Conservation (phyloP, 2,113 vertebrate genomes). For the Eublepharis macularius region DNA sequence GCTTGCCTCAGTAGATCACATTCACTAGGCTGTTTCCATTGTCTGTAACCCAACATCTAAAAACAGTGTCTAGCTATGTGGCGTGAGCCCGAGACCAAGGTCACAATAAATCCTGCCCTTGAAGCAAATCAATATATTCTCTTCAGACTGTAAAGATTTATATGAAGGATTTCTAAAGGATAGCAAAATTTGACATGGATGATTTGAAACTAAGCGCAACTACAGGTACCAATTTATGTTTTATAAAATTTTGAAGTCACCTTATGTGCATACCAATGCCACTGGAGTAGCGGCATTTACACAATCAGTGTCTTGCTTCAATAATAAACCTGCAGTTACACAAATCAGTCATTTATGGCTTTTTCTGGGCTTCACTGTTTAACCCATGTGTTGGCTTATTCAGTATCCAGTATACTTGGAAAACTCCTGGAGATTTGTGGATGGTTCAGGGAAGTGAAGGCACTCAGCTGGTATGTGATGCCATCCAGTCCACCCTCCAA, state of each 20-base stretch:
- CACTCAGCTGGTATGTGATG: no score
- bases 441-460: no score
- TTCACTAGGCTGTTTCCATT: not conserved
- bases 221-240: not conserved
- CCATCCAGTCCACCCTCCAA: no score
- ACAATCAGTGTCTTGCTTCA: not conserved
- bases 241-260: not conserved
- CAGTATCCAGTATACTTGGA: not conserved
- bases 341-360: not conserved
- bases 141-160: not conserved
- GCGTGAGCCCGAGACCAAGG: not conserved
- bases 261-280: not conserved
- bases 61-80: not conserved
- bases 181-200: constrained; percentile 8
- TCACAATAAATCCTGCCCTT: constrained; percentile 5
- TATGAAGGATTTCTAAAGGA: not conserved
- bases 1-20: constrained; percentile 1
- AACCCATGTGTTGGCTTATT: not conserved
- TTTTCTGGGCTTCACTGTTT: not conserved
- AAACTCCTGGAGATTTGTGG: no score
- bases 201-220: not conserved
- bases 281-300: not conserved
- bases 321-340: not conserved
- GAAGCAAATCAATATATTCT: constrained; percentile 26
- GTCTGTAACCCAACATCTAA: not conserved